phyloP scores from a whole-genome alignment of 2,797 vertebrate species.

The Threskiornis aethiopicus region DNA sequence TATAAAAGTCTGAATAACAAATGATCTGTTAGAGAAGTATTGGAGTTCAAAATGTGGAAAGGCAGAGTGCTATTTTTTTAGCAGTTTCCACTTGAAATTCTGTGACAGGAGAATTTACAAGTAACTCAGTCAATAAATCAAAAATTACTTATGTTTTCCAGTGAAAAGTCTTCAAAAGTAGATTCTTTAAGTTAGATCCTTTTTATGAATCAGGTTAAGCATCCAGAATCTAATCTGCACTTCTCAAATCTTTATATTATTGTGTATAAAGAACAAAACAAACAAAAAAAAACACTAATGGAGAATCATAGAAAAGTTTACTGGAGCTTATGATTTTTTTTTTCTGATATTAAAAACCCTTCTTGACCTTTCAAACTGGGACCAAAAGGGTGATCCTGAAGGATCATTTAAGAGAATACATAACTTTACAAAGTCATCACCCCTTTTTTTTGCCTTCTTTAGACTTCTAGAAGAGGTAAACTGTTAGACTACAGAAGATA shows the following conservation, averaged over 20 bases:
- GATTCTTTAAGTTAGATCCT: not conserved
- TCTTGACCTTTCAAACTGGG: not conserved
- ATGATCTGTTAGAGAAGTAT: not conserved
- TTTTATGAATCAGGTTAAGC: not conserved
- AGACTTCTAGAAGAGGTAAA: not conserved
- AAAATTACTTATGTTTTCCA: not conserved
- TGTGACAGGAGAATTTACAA: not conserved
- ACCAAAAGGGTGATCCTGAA: not conserved
- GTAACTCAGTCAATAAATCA: not conserved
- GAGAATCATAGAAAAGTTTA: not conserved
- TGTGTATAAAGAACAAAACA: not conserved
- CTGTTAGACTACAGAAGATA: not conserved
- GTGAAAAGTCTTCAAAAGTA: not conserved
- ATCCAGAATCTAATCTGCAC: not conserved
- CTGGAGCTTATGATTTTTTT: not conserved
- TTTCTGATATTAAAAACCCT: not conserved
- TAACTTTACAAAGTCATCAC: not conserved
- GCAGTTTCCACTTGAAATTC: not conserved
- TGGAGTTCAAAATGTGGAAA: not conserved
- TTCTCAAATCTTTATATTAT: not conserved
- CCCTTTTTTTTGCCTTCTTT: not conserved
- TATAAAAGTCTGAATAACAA: conserved; percentile 30
- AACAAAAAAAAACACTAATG: not conserved
- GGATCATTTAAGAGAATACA: not conserved
- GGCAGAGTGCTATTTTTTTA: not conserved